Evolutionary conservation across 2,888 invertebrate species (phyloP).

Genomic region (Drosophila kuntzei): DNA sequence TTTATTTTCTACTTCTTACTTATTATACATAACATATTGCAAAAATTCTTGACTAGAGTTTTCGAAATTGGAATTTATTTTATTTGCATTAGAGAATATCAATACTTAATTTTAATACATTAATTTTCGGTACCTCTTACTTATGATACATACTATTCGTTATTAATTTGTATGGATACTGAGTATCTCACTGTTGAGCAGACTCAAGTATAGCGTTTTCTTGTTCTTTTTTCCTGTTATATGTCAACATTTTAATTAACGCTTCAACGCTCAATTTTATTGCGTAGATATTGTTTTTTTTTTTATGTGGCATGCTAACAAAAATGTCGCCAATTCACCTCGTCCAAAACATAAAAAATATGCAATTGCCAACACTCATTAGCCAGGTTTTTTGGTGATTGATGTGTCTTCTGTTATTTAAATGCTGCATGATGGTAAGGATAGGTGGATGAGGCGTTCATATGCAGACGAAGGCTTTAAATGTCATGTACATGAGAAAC

Average conservation of each 20-base stretch:
- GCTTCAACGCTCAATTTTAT: constrained; percentile 65
- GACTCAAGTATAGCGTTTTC: background rate
- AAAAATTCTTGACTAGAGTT: too few relatives aligned
- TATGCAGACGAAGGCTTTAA: constrained; percentile 61
- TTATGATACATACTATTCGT: too few relatives aligned
- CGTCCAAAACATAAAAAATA: too few relatives aligned
- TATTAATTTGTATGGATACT: background rate
- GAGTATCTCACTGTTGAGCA: background rate
- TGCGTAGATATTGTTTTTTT: constrained; percentile 41
- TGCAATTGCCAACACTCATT: constrained; percentile 69
- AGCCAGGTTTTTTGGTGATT: constrained; percentile 63
- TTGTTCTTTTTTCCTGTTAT: constrained; percentile 10
- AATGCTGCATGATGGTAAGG: constrained; percentile 28
- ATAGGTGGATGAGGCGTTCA: background rate
- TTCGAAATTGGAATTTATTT: too few relatives aligned
- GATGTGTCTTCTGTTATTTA: constrained; percentile 65
- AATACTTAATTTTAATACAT: too few relatives aligned
- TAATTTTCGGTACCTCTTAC: too few relatives aligned
- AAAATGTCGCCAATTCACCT: constrained; percentile 9
- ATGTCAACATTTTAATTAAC: constrained; percentile 73
- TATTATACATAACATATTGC: too few relatives aligned
- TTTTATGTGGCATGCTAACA: constrained; percentile 58
- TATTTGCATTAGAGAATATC: too few relatives aligned
- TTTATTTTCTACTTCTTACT: too few relatives aligned
- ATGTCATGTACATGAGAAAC: constrained; percentile 53